Conservation (phyloP, 2,888 invertebrate genomes). For the Catocala sponsa region DNA sequence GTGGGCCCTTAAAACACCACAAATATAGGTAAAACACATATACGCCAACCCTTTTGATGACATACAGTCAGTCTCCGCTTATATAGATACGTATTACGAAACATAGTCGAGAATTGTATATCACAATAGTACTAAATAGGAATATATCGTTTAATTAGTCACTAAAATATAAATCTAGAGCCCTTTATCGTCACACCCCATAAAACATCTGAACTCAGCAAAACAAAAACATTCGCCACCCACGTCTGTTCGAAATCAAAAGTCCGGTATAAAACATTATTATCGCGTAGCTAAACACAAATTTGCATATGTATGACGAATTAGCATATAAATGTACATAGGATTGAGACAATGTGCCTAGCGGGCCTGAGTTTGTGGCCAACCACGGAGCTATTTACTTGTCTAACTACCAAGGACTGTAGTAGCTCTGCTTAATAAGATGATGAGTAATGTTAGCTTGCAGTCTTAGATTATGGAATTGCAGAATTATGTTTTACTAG, state of each 20-base stretch:
- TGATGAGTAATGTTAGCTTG: too few species aligned
- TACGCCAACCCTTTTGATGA: too few species aligned
- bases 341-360: conserved; percentile 47
- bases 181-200: background rate
- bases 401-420: conserved; percentile 7
- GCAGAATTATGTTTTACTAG: too few species aligned
- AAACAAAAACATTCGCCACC: background rate
- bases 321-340: conserved; percentile 48
- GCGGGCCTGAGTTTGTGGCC: conserved; percentile 12
- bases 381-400: conserved; percentile 15
- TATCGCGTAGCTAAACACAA: conserved; percentile 30
- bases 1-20: too few species aligned
- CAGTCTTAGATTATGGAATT: too few species aligned
- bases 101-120: too few species aligned
- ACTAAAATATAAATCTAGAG: background rate
- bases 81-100: too few species aligned
- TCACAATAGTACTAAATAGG: too few species aligned
- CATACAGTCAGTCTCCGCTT: too few species aligned
- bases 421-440: too few species aligned
- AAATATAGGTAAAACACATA: too few species aligned
- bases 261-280: conserved; percentile 17
- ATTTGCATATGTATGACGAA: conserved; percentile 50
- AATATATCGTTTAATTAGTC: background rate
- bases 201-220: background rate
- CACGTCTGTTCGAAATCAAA: conserved; percentile 27